A percentile compares a stretch with the other conserved stretches of the same genome.
Conservation (phyloP, 2,888 invertebrate genomes). For the Chorisops tibialis region DNA sequence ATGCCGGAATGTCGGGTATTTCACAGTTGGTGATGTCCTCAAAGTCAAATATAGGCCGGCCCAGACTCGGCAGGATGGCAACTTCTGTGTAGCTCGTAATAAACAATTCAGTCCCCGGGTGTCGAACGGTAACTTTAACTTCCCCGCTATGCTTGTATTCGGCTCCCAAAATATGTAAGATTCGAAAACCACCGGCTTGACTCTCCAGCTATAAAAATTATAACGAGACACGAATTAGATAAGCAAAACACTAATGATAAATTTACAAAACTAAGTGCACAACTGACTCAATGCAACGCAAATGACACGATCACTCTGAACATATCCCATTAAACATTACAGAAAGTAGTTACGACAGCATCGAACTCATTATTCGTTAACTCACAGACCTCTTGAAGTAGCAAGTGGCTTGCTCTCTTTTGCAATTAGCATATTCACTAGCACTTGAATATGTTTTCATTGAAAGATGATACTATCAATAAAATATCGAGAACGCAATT, state of each 20-base stretch:
- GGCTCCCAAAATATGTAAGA: constrained; percentile 59
- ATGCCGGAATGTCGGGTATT: constrained; percentile 48
- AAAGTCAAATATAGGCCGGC: constrained; percentile 27
- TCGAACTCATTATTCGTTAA: too few relatives aligned
- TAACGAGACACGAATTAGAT: too few relatives aligned
- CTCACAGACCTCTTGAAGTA: too few relatives aligned
- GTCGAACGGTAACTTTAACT: constrained; percentile 49
- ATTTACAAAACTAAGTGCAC: not conserved
- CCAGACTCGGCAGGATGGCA: constrained; percentile 44
- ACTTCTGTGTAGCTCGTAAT: constrained; percentile 45
- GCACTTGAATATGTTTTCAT: too few relatives aligned
- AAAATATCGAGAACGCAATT: too few relatives aligned
- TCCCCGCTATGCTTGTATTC: constrained; percentile 56
- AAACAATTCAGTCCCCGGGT: constrained; percentile 39
- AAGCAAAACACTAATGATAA: not conserved
- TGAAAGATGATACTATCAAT: too few relatives aligned
- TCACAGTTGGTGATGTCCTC: not conserved
- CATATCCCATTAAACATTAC: too few relatives aligned
- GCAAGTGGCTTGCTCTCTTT: too few relatives aligned
- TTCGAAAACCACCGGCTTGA: constrained; percentile 53
- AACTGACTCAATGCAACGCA: too few relatives aligned
- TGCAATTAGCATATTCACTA: too few relatives aligned
- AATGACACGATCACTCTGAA: too few relatives aligned
- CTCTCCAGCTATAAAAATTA: constrained; percentile 44
- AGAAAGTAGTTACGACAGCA: too few relatives aligned